Evolutionary conservation across 2,888 invertebrate species (phyloP).

Genomic region (Drosophila melanosoma): DNA sequence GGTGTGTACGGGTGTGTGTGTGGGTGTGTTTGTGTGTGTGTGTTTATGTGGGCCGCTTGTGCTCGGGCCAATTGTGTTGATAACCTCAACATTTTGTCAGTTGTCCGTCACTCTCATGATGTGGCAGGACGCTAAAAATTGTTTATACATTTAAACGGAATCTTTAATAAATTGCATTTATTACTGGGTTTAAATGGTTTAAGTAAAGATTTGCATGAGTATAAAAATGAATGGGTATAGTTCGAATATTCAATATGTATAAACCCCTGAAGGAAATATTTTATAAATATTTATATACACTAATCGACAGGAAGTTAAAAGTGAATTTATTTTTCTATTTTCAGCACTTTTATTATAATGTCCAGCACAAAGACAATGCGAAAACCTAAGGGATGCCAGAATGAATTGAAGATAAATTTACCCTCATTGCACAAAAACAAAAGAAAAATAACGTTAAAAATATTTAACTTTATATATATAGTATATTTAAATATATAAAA

Average conservation of each 20-base stretch:
- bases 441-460: not conserved
- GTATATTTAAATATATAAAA: not conserved
- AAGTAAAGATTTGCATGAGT: not conserved
- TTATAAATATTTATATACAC: no score
- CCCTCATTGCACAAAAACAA: not conserved
- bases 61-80: slow-evolving; percentile 68
- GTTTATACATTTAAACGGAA: not conserved
- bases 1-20: slow-evolving; percentile 14
- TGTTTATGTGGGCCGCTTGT: slow-evolving; percentile 28
- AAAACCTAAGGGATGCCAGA: not conserved
- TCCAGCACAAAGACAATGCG: not conserved
- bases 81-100: slow-evolving; percentile 59
- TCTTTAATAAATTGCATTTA: not conserved
- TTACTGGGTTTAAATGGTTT: not conserved
- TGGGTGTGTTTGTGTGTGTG: slow-evolving; percentile 11
- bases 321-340: no score
- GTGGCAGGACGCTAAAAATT: not conserved
- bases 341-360: not conserved
- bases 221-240: not conserved
- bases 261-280: not conserved
- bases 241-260: not conserved
- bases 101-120: slow-evolving; percentile 21
- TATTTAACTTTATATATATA: no score
- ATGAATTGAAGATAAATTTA: not conserved
- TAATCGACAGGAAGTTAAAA: no score